Base-by-base conservation (phyloP, 2,797 vertebrate genomes). In the Onychomys leucogaster region DNA sequence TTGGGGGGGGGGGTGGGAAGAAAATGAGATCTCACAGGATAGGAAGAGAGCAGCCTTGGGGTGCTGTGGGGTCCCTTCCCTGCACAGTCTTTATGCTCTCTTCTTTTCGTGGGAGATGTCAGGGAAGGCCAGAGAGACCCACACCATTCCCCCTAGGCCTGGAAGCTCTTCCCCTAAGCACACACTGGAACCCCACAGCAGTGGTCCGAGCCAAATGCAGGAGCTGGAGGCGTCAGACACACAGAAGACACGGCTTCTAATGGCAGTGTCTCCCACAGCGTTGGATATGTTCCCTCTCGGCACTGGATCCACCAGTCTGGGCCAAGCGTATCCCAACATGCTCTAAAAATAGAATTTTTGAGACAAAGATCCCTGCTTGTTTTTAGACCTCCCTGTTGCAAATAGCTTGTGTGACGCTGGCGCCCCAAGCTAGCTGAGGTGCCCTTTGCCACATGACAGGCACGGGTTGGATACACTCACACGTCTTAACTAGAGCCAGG, bases 341-440 rank as follows among this genome's bases (percentile, higher is more conserved):
- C 80, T 96, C 98, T 98, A 97, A 96, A 98, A 98, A 98, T 98
- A 98, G 97, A 90, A 92, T 97, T 95, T 97, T 95, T 86, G 94
- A 65, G 95, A 89, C 94, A 46, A 91, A 96, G 96, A 95, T 95
- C 1, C 90, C 97, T 76, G 93, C 93, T 96, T 97, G 96, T 91
- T 96, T 97, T 97, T 97, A 1, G 94, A 89, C 95, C 57, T 78
- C 4, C 69, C 11, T 61, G 76, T 78, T 91, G 88, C 88, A 86
- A 87, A 77, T 12, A 43, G 90, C 80, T 89, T 88, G 46, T 12
- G 0, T 43, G 59, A 46, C 2, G 6, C 76, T 69, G 27, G 94
- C 93, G 94, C 0, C 46, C 78, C 19, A 14, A 27, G 76, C 0
- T 13, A 46, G 41, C 57, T 49, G 75, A 82, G 91, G 80, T 12